Evolutionary conservation across 92 coral and sea anemone genomes (phyloP), one percentile per base, ranked within the genome.

Genomic region (Bergia puertoricense): DNA sequence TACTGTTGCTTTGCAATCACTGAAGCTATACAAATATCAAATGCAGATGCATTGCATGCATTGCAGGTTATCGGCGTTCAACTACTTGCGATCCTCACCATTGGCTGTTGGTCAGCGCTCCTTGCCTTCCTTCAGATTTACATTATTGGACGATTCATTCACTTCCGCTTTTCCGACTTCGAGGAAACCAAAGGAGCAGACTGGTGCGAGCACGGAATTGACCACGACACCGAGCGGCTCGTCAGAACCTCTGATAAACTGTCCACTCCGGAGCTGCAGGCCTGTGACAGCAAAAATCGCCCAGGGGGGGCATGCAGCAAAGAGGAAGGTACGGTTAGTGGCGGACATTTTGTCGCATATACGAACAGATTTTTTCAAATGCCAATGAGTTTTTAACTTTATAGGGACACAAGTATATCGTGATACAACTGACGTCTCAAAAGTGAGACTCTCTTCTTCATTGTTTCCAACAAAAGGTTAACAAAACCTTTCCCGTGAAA

Each of bases 181-280:
- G 87, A 84, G 59, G 87, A 84, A 37, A 84, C 57, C 39, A 71
- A 68, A 73, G 87, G 87, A 71, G 87, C 87, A 15, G 87, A 84
- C 78, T 84, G 79, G 87, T 84, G 87, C 78, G 87, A 84, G 79
- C 87, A 84, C 38, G 87, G 87, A 37, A 84, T 84, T 45, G 87
- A 84, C 65, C 87, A 84, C 45, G 78, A 89, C 72, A 91, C 93
- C 2, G 93, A 91, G 79, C 88, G 93, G 22, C 39, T 59, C 9
- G 79, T 56, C 30, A 37, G 74, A 2, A 30, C 48, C 57, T 43
- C 73, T 81, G 74, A 79, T 3, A 76, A 43, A 41, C 73, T 85
- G n/a, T 41, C 79, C 59, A 86, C 85, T 1, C 88, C 91, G 3
- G 85, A 85, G 22, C 15, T 50, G 93, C 18, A 36, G 22, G 79